A percentile compares a stretch with the other conserved stretches of the same genome.
Evolutionary conservation across 64 coral and sea anemone species (phyloP).

Genomic region (Orbicella faveolata): DNA sequence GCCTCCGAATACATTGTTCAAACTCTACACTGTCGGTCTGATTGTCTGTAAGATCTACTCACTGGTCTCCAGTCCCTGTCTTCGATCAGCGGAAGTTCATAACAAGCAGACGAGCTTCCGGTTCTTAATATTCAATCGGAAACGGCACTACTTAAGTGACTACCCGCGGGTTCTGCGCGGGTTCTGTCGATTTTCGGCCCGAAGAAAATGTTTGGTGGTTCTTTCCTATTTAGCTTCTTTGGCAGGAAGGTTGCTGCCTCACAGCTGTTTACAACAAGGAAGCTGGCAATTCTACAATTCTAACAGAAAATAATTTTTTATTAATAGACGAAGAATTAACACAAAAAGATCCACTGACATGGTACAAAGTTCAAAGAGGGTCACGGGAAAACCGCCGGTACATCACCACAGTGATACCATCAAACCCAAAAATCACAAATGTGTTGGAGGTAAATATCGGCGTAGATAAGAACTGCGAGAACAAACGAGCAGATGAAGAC

Average conservation of each 20-base stretch:
- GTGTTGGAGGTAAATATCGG: slow-evolving; percentile 50
- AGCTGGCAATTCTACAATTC: neutral
- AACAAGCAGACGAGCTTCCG: too few species aligned
- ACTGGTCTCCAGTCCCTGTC: too few species aligned
- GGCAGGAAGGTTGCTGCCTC: neutral
- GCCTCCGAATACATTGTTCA: neutral
- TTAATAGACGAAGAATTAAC: slow-evolving; percentile 54
- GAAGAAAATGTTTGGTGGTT: neutral
- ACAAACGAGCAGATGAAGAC: slow-evolving; percentile 28
- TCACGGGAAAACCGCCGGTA: slow-evolving; percentile 52
- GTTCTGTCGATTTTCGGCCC: too few species aligned
- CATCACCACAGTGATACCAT: slow-evolving; percentile 53
- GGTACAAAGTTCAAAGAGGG: slow-evolving; percentile 41
- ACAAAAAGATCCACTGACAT: slow-evolving; percentile 56
- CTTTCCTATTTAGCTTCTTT: neutral
- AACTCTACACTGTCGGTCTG: too few species aligned
- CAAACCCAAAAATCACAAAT: slow-evolving; percentile 23
- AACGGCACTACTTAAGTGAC: too few species aligned
- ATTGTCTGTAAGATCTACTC: too few species aligned
- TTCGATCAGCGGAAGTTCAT: too few species aligned
- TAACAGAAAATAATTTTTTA: neutral
- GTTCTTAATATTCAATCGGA: too few species aligned
- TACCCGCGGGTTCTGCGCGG: too few species aligned
- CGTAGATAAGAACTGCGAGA: slow-evolving; percentile 44
- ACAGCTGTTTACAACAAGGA: too few species aligned